Percentiles rank a stretch among this genome's conserved stretches.
phyloP scores from a whole-genome alignment of 1,140 invertebrate species.

The Heliconius congener region DNA sequence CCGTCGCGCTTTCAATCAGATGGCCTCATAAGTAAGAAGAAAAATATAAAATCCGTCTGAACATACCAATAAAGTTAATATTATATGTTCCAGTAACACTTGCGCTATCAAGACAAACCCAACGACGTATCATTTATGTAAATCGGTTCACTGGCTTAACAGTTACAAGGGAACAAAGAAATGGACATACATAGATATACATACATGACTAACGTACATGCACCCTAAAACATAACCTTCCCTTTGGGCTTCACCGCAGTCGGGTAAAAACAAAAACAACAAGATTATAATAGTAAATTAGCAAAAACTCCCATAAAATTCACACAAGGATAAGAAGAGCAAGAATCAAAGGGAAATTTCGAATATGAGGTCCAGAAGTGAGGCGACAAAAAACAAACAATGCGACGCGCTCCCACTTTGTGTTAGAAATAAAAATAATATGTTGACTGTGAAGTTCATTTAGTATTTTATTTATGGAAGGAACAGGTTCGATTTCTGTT shows the following conservation, averaged over 20 bases:
- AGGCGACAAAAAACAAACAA: constrained; percentile 1
- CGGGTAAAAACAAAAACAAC: neutral
- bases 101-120: too few species aligned
- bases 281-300: neutral
- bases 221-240: too few species aligned
- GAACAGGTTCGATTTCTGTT: neutral
- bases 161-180: too few species aligned
- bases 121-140: too few species aligned
- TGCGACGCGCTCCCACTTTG: neutral
- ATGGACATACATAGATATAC: too few species aligned
- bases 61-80: too few species aligned
- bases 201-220: too few species aligned
- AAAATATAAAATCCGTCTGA: too few species aligned
- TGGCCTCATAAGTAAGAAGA: too few species aligned
- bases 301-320: constrained; percentile 7
- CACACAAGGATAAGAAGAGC: neutral
- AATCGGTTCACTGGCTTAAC: too few species aligned
- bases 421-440: constrained; percentile 1
- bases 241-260: neutral
- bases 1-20: too few species aligned
- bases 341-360: neutral
- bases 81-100: too few species aligned
- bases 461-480: neutral
- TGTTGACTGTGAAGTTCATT: neutral
- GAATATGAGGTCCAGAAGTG: neutral